These are phyloP conservation scores for Drosophila mimetica DNA, from an alignment of 2,888 invertebrate species.

Conservation along the genomic window DNA sequence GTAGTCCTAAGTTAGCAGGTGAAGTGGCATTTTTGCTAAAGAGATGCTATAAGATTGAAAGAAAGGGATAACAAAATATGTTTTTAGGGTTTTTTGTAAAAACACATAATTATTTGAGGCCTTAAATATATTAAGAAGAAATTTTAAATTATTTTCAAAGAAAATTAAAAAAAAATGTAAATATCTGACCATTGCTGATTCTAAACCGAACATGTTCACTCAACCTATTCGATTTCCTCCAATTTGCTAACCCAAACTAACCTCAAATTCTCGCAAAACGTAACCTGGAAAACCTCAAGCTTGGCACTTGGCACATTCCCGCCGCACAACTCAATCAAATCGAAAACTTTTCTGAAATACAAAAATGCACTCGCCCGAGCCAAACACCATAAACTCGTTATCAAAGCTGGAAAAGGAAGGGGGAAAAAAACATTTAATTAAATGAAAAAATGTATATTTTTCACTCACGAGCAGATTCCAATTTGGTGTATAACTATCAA, in stretches of 20 bases:
- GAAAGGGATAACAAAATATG: too few relatives aligned
- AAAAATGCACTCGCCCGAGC: slow-evolving; percentile 8
- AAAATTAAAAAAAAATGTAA: too few relatives aligned
- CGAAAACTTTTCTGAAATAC: slow-evolving; percentile 33
- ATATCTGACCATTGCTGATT: too few relatives aligned
- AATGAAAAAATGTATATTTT: slow-evolving; percentile 46
- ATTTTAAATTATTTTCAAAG: too few relatives aligned
- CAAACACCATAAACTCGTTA: slow-evolving; percentile 56
- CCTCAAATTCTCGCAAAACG: neutral
- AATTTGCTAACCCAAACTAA: neutral
- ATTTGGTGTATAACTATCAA: slow-evolving; percentile 62
- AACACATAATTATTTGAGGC: too few relatives aligned
- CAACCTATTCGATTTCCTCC: neutral
- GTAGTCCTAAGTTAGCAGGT: slow-evolving; percentile 17
- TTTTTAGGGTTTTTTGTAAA: too few relatives aligned
- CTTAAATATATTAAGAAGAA: too few relatives aligned
- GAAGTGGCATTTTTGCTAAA: neutral
- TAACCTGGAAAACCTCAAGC: neutral
- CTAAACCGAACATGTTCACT: too few relatives aligned
- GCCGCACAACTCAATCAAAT: slow-evolving; percentile 56
- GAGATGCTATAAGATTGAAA: neutral
- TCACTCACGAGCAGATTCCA: slow-evolving; percentile 46
- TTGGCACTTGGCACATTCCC: slow-evolving; percentile 12
- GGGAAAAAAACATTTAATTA: slow-evolving; percentile 51
- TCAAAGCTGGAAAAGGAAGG: slow-evolving; percentile 22